Percentiles rank a stretch among this genome's conserved stretches.
phyloP scores from a whole-genome alignment of 2,113 vertebrate species.

The Cololabis saira region DNA sequence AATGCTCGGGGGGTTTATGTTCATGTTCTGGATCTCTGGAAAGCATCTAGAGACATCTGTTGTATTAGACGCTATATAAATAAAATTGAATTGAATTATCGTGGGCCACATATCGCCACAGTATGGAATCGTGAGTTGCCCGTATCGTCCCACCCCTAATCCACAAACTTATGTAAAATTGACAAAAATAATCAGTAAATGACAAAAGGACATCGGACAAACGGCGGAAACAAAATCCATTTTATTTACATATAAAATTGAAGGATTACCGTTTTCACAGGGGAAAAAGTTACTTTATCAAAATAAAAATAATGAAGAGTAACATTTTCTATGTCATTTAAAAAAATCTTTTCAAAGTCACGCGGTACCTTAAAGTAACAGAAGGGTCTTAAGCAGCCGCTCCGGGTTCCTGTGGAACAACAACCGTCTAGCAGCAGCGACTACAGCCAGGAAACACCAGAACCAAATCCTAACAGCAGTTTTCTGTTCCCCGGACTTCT shows the following conservation, averaged over 20 bases:
- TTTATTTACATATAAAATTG: slow-evolving; percentile 57
- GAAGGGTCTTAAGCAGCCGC: slow-evolving; percentile 2
- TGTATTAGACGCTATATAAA: too few relatives aligned
- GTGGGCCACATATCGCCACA: too few relatives aligned
- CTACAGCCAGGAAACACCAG: slow-evolving; percentile 9
- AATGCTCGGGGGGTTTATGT: too few relatives aligned
- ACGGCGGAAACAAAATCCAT: slow-evolving; percentile 15
- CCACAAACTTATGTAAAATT: too few relatives aligned
- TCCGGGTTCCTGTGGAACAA: not conserved
- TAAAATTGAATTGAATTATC: too few relatives aligned
- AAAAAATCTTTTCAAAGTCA: slow-evolving; percentile 38
- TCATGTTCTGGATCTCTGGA: too few relatives aligned
- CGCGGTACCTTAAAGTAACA: slow-evolving; percentile 24
- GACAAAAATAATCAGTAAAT: too few relatives aligned
- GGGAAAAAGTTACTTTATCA: slow-evolving; percentile 18
- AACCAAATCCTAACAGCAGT: too few relatives aligned
- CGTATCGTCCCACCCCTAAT: too few relatives aligned
- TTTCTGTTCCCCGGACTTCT: too few relatives aligned
- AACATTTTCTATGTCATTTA: slow-evolving; percentile 18
- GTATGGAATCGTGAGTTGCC: too few relatives aligned
- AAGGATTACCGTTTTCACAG: slow-evolving; percentile 16
- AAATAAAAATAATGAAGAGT: slow-evolving; percentile 22
- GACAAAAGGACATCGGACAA: slow-evolving; percentile 22
- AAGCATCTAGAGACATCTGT: too few relatives aligned
- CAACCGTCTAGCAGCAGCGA: not conserved